phyloP scores from a whole-genome alignment of 2,888 invertebrate genomes.

The Microdon myrmicae region DNA sequence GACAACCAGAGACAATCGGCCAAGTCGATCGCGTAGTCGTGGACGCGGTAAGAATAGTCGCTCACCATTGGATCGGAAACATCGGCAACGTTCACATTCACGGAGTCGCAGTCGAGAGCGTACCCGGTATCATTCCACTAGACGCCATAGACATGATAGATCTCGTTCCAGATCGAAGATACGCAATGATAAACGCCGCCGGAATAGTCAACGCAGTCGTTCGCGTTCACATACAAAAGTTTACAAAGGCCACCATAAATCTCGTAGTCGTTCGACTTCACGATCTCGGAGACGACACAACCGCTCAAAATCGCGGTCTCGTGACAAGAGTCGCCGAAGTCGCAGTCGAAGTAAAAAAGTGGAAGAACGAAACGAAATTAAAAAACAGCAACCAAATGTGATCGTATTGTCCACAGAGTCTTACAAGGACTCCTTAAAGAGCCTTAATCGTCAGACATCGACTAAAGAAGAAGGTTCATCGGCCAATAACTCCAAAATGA shows the following conservation, averaged over 20 bases:
- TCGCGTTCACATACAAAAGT: constrained; percentile 30
- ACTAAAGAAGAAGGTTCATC: constrained; percentile 18
- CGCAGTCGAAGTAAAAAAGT: constrained; percentile 28
- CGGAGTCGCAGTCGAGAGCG: constrained; percentile 26
- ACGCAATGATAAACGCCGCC: constrained; percentile 19
- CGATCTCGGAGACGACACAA: constrained; percentile 38
- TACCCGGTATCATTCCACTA: constrained; percentile 24
- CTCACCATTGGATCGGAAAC: constrained; percentile 9
- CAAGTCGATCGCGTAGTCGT: constrained; percentile 55
- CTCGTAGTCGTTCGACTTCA: constrained; percentile 39
- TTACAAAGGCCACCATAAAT: constrained; percentile 17
- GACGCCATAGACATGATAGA: constrained; percentile 27
- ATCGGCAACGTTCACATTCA: constrained; percentile 26
- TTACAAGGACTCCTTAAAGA: constrained; percentile 32
- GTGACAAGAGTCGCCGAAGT: neutral
- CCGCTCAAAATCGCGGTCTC: constrained; percentile 31
- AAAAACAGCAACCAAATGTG: constrained; percentile 26
- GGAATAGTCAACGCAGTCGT: constrained; percentile 31
- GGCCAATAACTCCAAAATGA: constrained; percentile 20
- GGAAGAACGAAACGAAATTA: constrained; percentile 7
- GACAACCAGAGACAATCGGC: constrained; percentile 51
- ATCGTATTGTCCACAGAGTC: constrained; percentile 43
- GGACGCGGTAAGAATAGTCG: constrained; percentile 31
- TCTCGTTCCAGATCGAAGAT: constrained; percentile 24
- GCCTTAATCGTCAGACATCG: constrained; percentile 13